A percentile compares a stretch with the other conserved stretches of the same genome.
These are phyloP conservation scores for Miopithecus talapoin DNA, from an alignment of 2,797 vertebrate genomes.

Conservation along the genomic window DNA sequence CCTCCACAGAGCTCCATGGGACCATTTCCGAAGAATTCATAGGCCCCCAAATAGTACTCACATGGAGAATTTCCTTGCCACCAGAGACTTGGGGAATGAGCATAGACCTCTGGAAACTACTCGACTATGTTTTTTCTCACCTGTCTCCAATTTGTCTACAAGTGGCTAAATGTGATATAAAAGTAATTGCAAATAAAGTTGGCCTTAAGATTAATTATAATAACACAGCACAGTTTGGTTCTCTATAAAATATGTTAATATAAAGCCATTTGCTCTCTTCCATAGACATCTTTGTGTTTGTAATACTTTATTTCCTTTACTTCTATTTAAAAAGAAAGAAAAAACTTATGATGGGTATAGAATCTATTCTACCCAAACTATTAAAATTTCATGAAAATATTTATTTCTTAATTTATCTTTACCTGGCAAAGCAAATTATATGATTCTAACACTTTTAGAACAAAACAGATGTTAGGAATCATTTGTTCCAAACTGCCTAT, in stretches of 20 bases:
- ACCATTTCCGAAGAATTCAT: not conserved
- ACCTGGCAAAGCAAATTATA: not conserved
- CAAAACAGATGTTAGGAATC: not conserved
- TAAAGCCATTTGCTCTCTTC: not conserved
- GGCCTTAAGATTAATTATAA: not conserved
- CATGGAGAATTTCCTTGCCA: not conserved
- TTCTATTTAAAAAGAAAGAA: constrained; percentile 23
- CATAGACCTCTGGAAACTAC: not conserved
- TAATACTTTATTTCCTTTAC: not conserved
- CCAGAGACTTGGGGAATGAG: not conserved
- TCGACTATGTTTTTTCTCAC: not conserved
- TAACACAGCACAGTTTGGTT: not conserved
- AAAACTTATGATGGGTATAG: not conserved
- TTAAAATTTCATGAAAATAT: not conserved
- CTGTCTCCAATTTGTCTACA: not conserved
- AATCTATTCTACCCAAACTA: not conserved
- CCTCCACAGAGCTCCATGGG: not conserved
- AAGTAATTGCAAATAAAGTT: not conserved
- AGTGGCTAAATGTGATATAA: not conserved
- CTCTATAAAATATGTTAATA: constrained; percentile 10
- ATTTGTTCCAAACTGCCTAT: not conserved
- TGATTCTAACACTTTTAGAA: not conserved
- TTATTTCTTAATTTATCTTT: not conserved
- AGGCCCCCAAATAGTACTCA: not conserved
- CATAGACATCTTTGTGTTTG: not conserved